Evolutionary conservation across 1,140 invertebrate species (phyloP).

Genomic region (Teleogryllus occipitalis): DNA sequence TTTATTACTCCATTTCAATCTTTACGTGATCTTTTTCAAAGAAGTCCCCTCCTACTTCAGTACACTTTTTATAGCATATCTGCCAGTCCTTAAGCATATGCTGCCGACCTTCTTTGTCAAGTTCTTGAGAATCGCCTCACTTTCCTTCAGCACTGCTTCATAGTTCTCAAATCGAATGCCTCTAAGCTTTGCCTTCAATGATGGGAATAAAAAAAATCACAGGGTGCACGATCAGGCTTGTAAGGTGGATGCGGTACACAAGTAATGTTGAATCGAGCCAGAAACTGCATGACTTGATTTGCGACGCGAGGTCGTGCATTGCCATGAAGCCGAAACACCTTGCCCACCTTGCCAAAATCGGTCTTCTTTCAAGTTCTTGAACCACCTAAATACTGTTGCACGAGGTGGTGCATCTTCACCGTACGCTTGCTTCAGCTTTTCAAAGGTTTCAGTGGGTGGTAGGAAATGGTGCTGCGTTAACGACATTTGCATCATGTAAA

Average conservation of each 20-base stretch:
- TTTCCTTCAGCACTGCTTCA: conserved; percentile 12
- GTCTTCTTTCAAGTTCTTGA: too few relatives aligned
- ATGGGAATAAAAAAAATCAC: conserved; percentile 13
- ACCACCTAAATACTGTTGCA: too few relatives aligned
- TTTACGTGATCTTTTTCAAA: too few relatives aligned
- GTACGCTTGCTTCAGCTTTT: too few relatives aligned
- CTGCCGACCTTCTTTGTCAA: background rate
- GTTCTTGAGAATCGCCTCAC: conserved; percentile 10
- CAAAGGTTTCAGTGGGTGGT: too few relatives aligned
- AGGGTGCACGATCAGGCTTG: background rate
- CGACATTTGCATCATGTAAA: too few relatives aligned
- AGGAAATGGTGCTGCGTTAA: too few relatives aligned
- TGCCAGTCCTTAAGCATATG: background rate
- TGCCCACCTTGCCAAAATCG: too few relatives aligned
- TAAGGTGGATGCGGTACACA: too few relatives aligned
- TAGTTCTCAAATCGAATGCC: conserved; percentile 10
- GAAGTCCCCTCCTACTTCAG: background rate
- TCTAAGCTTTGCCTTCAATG: conserved; percentile 5
- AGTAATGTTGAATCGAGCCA: conserved; percentile 12
- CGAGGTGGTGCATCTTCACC: too few relatives aligned
- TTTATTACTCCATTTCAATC: too few relatives aligned
- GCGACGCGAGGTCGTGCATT: background rate
- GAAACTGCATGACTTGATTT: background rate
- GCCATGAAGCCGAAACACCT: background rate
- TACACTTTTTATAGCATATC: conserved; percentile 6